Base-by-base conservation (phyloP, 1,140 invertebrate genomes). In the Cydia amplana region DNA sequence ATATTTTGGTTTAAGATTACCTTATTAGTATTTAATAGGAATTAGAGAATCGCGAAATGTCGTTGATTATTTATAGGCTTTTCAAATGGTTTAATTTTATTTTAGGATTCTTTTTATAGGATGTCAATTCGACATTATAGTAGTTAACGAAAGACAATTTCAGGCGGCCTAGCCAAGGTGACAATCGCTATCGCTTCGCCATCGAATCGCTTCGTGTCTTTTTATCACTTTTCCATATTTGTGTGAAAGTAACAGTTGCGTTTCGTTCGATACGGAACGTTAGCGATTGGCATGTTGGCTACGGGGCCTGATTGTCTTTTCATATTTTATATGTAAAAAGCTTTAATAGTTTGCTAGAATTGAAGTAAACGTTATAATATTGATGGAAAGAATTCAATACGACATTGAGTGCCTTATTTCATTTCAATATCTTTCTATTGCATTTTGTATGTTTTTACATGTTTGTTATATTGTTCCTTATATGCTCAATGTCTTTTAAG, bases 381-480 rank as follows among this genome's bases (percentile, higher is more conserved):
- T 14, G 16, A 55, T 9, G 9, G 12, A 60, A 60, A 2, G 6
- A 20, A 18, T 18, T 20, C 14, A 9, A 9, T 60, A 40, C 28
- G 16, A 70, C 5, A 36, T n/a, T 43, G n/a, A 70, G 65, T 70
- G 32, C 65, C 65, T 70, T 40, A 40, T n/a, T 36, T 60, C 23
- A n/a, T 6, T 70, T 36, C 9, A 10, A 40, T n/a, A 20, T 70
- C 7, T 20, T 36, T 70, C 65, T 51, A 28, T 25, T 23, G 72
- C 72, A 73, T 73, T 73, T 73, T 49, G 72, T 73, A 73, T 20
- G 43, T 73, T 73, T 55, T 43, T 49, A 72, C 16, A 14, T 72
- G 43, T 72, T 40, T 43, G 32, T 73, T 73, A 73, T 51, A 73
- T 40, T 70, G 65, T 70, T 70, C 65, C 65, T 70, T 70, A 70